phyloP scores from a whole-genome alignment of 1,140 invertebrate species.

The Drosophila lacertosa region DNA sequence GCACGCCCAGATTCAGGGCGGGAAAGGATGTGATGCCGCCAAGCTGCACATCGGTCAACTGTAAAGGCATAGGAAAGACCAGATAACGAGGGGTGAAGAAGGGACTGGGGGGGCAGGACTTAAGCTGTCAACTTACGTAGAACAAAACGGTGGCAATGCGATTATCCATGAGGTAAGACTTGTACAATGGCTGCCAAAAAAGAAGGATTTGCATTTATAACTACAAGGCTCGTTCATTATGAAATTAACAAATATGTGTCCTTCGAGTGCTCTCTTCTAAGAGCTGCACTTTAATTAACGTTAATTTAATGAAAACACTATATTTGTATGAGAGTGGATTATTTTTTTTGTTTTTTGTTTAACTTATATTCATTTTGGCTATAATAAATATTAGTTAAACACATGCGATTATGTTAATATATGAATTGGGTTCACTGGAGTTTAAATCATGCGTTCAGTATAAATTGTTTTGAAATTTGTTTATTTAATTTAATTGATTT shows the following conservation, averaged over 20 bases:
- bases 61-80: neutral
- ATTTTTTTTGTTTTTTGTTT: too few relatives aligned
- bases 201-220: neutral
- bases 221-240: neutral
- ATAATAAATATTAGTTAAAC: too few relatives aligned
- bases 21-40: constrained; percentile 98
- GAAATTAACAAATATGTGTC: neutral
- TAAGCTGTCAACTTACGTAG: constrained; percentile 53
- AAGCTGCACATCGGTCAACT: constrained; percentile 97
- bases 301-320: too few relatives aligned
- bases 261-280: neutral
- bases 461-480: too few relatives aligned
- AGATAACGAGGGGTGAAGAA: neutral
- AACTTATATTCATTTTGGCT: too few relatives aligned
- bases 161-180: constrained; percentile 9
- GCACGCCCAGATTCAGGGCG: constrained; percentile 90
- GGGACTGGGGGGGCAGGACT: neutral
- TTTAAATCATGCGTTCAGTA: too few relatives aligned
- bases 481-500: too few relatives aligned
- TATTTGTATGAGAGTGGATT: too few relatives aligned
- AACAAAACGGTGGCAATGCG: constrained; percentile 45
- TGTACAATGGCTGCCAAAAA: neutral
- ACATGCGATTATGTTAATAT: too few relatives aligned
- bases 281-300: too few relatives aligned
- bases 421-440: too few relatives aligned